Base-by-base conservation (phyloP, 2,797 vertebrate species). In the Iguana delicatissima region DNA sequence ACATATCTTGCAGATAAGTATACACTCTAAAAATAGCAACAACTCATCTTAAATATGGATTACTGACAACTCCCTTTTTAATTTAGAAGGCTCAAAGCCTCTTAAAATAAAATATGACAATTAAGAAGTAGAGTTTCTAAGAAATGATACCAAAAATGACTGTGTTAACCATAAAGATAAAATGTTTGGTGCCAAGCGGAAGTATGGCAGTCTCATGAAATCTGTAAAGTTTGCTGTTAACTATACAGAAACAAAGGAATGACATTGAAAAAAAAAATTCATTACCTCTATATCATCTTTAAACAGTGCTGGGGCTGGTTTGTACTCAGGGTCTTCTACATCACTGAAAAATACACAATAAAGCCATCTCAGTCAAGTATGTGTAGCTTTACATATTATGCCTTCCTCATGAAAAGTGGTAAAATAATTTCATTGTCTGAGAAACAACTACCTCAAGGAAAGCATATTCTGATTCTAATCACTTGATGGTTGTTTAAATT, bases 251-350 rank as follows among this genome's bases (percentile, higher is more conserved):
- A 90, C 10, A 1, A 92, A 12, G 42, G 55, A 85, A 83, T 83
- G 64, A 72, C 42, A 35, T 87, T 83, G 67, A 2, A 77, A 55
- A 55, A 88, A 80, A 69, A 69, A 69, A 57, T 88, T 88, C 57
- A 94, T 89, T 97, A 99, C 99, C 98, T 99, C 99, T 97, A 99
- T 98, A 90, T 99, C 99, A 93, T 99, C 99, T 96, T 99, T 99
- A 93, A 99, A 97, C 94, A 99, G 91, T n/a, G 99, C 97, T 57
- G 99, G 99, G 92, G 99, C 98, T 92, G 99, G 99, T 95, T 99
- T 99, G 95, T 99, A 99, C 94, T 99, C 99, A 87, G 99, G 99
- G 96, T 99, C 99, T 96, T 99, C 99, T 93, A 98, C 98, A 95
- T 99, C 99, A 93, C 99, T 99, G 96, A 96, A 87, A 93, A 96